These are phyloP conservation scores for Phrixothrix hirtus DNA, from an alignment of 2,888 invertebrate species.

Conservation along the genomic window DNA sequence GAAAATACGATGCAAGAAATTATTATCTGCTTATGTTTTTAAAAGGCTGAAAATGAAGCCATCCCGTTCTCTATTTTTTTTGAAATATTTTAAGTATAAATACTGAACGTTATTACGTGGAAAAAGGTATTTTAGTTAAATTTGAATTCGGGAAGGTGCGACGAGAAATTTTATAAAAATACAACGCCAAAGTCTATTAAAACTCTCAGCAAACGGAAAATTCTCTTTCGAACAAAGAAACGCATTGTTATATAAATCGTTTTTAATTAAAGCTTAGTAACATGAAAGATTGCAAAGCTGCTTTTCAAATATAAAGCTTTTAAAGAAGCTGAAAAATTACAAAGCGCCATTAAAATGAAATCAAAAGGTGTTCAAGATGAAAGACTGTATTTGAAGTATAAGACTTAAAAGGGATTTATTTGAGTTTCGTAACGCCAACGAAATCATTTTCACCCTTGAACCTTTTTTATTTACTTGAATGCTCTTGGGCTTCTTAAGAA, in stretches of 20 bases:
- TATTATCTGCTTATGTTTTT: constrained; percentile 24
- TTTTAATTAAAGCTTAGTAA: constrained; percentile 29
- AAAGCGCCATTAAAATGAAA: constrained; percentile 36
- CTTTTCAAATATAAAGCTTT: constrained; percentile 17
- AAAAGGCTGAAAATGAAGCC: constrained; percentile 21
- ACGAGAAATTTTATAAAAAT: too few relatives aligned
- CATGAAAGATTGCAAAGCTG: constrained; percentile 28
- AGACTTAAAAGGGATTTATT: constrained; percentile 28
- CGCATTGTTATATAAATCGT: constrained; percentile 25
- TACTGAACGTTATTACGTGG: constrained; percentile 1
- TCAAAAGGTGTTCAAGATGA: constrained; percentile 34
- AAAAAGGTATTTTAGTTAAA: neutral
- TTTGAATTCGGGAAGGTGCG: too few relatives aligned
- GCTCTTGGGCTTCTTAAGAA: constrained; percentile 17
- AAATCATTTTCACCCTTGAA: constrained; percentile 27
- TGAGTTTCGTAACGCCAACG: constrained; percentile 21
- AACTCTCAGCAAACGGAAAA: too few relatives aligned
- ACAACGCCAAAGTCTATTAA: constrained; percentile 6
- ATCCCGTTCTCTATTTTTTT: constrained; percentile 8
- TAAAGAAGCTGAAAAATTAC: constrained; percentile 32
- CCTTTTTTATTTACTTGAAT: constrained; percentile 19
- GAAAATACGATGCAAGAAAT: constrained; percentile 26
- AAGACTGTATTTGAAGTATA: constrained; percentile 25
- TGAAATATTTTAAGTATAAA: constrained; percentile 16
- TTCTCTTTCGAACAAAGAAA: too few relatives aligned